phyloP scores from a whole-genome alignment of 2,888 invertebrate species.

The Lepas anatifera region DNA sequence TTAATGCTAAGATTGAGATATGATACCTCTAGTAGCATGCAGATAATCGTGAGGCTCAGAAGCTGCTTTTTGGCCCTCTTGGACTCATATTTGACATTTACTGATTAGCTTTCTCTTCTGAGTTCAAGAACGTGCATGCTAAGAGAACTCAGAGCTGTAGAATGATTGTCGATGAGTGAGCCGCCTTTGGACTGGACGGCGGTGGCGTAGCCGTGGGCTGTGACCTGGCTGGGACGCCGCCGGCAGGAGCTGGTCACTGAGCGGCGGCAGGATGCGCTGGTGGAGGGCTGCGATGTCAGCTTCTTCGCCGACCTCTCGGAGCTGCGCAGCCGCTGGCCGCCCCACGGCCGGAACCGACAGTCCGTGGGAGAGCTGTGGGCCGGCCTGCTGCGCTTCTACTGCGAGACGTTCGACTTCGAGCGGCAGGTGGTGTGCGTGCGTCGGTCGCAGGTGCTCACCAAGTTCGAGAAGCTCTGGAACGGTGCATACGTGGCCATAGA shows the following conservation, averaged over 20 bases:
- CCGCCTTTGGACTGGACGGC: too few species aligned
- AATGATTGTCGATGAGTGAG: too few species aligned
- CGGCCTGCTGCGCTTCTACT: slow-evolving; percentile 43
- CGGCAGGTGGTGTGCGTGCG: slow-evolving; percentile 40
- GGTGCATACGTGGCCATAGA: slow-evolving; percentile 43
- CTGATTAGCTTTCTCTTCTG: too few species aligned
- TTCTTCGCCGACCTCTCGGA: neutral
- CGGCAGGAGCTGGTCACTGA: slow-evolving; percentile 14
- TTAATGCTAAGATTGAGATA: too few species aligned
- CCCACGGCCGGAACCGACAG: slow-evolving; percentile 35
- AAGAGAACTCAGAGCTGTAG: too few species aligned
- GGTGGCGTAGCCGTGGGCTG: too few species aligned
- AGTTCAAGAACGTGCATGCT: too few species aligned
- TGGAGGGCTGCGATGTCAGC: neutral
- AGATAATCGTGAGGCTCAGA: too few species aligned
- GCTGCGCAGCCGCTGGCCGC: slow-evolving; percentile 34
- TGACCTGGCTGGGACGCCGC: too few species aligned
- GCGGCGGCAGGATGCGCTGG: neutral
- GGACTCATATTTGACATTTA: too few species aligned
- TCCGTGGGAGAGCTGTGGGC: slow-evolving; percentile 41
- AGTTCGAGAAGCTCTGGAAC: slow-evolving; percentile 45
- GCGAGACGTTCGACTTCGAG: slow-evolving; percentile 40
- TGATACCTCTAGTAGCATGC: too few species aligned
- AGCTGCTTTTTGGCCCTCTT: too few species aligned
- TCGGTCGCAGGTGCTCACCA: slow-evolving; percentile 35